A percentile compares a stretch with the other conserved stretches of the same genome.
Evolutionary conservation across 2,797 vertebrate species (phyloP).

Genomic region (Enteromius unitaeniatus): DNA sequence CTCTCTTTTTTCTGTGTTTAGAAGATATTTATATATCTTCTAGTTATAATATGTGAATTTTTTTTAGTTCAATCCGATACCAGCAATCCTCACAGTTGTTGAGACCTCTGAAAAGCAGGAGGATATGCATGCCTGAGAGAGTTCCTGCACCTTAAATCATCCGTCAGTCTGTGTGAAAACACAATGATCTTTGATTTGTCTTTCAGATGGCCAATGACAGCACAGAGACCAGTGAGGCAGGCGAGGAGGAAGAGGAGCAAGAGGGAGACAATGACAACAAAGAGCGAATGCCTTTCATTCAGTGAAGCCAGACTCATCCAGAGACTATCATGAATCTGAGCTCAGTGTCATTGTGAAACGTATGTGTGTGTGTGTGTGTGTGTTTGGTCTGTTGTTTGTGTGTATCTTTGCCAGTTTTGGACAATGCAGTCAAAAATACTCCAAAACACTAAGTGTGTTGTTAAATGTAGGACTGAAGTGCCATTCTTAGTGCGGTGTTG

Average conservation of each 20-base stretch:
- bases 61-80: not conserved
- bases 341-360: constrained; percentile 85
- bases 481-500: constrained; percentile 83
- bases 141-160: not conserved
- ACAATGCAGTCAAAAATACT: constrained; percentile 42
- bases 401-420: constrained; percentile 61
- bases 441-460: constrained; percentile 40
- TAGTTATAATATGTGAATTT: not conserved
- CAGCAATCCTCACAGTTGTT: not conserved
- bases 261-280: constrained; percentile 97
- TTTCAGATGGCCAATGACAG: constrained; percentile 97
- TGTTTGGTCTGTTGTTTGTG: constrained; percentile 63
- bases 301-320: constrained; percentile 73
- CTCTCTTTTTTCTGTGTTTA: not conserved
- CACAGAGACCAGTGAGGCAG: constrained; percentile 98
- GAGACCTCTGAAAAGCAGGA: not conserved
- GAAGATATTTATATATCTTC: not conserved
- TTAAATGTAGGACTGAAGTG: constrained; percentile 76
- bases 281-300: constrained; percentile 98
- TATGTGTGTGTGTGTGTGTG: constrained; percentile 71
- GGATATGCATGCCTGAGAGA: not conserved
- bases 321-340: constrained; percentile 70
- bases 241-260: constrained; percentile 97
- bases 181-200: constrained; percentile 50
- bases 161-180: not conserved